A percentile compares a stretch with the other conserved stretches of the same genome.
phyloP scores from a whole-genome alignment of 2,888 invertebrate species.

The Phengaris alcon region DNA sequence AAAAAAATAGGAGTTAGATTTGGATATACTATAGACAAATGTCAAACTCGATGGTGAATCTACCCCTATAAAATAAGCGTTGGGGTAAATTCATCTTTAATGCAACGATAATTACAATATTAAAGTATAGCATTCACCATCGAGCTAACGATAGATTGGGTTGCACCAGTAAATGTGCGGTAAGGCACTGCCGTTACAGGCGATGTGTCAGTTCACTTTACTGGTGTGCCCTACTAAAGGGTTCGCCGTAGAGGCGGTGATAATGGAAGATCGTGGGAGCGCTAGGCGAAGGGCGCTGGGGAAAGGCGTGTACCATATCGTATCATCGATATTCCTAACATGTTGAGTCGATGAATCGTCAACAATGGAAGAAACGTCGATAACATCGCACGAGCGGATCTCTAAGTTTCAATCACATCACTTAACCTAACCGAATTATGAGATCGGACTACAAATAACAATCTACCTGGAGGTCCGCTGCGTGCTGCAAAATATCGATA shows the following conservation, averaged over 20 bases:
- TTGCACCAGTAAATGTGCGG: constrained; percentile 56
- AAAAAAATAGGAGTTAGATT: constrained; percentile 79
- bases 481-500: constrained; percentile 39
- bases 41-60: constrained; percentile 36
- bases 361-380: constrained; percentile 46
- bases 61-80: constrained; percentile 27
- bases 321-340: constrained; percentile 45
- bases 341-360: constrained; percentile 34
- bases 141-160: constrained; percentile 47
- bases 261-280: constrained; percentile 71
- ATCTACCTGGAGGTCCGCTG: constrained; percentile 33
- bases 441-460: constrained; percentile 35
- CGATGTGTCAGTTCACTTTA: constrained; percentile 52
- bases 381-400: constrained; percentile 42
- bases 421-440: constrained; percentile 35
- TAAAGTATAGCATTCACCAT: constrained; percentile 37
- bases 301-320: constrained; percentile 50
- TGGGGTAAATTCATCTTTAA: constrained; percentile 37
- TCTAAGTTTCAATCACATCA: constrained; percentile 35
- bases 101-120: constrained; percentile 30
- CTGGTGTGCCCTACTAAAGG: constrained; percentile 53
- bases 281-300: constrained; percentile 68
- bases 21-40: constrained; percentile 66
- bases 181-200: constrained; percentile 39
- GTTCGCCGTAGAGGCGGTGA: constrained; percentile 64